A percentile compares a stretch with the other conserved stretches of the same genome.
Evolutionary conservation across 1,140 invertebrate genomes (phyloP).

Genomic region (Coptotermes formosanus): DNA sequence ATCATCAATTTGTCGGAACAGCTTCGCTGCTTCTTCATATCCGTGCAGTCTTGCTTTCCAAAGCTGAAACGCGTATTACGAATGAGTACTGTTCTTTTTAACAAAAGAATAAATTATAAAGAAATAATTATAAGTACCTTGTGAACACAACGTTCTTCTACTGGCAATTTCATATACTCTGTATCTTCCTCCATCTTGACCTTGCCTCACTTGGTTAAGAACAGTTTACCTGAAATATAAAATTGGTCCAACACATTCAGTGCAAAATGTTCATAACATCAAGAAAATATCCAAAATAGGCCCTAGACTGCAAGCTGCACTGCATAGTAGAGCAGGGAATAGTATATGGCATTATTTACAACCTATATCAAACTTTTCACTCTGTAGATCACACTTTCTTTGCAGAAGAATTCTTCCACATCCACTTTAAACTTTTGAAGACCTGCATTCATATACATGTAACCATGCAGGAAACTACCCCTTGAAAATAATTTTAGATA

Average conservation of each 20-base stretch:
- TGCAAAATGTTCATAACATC: neutral
- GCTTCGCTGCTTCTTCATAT: constrained; percentile 89
- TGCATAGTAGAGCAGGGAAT: neutral
- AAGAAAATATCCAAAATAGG: neutral
- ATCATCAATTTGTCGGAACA: constrained; percentile 82
- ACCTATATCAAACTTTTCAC: too few species aligned
- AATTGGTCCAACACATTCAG: neutral
- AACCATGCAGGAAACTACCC: too few species aligned
- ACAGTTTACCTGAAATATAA: neutral
- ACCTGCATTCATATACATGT: too few species aligned
- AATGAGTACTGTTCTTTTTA: constrained; percentile 35
- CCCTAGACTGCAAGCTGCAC: neutral
- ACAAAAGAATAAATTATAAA: constrained; percentile 19
- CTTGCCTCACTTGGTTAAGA: neutral
- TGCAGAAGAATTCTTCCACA: too few species aligned
- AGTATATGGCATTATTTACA: neutral
- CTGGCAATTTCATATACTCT: constrained; percentile 87
- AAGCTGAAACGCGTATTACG: constrained; percentile 49
- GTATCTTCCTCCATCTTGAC: constrained; percentile 77
- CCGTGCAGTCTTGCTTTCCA: constrained; percentile 94
- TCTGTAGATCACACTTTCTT: too few species aligned
- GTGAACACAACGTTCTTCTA: constrained; percentile 88
- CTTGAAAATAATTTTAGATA: too few species aligned
- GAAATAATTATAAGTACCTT: constrained; percentile 57
- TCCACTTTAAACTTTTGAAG: too few species aligned